Evolutionary conservation across 2,113 vertebrate species (phyloP).

Genomic region (Solea solea): DNA sequence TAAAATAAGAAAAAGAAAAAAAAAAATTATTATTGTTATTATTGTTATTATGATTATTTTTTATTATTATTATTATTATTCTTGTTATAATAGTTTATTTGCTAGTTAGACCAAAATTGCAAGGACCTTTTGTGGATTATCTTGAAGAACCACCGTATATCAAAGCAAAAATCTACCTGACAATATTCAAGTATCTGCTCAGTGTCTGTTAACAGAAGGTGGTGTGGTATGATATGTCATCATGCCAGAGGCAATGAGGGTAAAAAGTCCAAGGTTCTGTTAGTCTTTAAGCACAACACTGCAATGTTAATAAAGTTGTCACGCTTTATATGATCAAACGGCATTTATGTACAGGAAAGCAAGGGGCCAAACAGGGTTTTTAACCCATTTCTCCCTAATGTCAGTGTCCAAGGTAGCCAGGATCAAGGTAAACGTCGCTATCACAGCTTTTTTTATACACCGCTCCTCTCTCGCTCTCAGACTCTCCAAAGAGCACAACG

Average conservation of each 20-base stretch:
- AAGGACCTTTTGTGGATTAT: background rate
- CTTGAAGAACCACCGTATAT: background rate
- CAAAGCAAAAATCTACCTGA: background rate
- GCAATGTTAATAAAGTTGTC: conserved; percentile 7
- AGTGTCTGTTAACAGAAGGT: background rate
- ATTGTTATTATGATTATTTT: conserved; percentile 14
- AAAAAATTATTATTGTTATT: too few species aligned
- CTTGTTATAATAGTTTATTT: conserved; percentile 10
- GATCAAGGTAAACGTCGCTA: conserved; percentile 68
- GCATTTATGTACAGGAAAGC: conserved; percentile 17
- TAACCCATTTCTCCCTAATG: conserved; percentile 25
- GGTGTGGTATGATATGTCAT: background rate
- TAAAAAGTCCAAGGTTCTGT: conserved; percentile 11
- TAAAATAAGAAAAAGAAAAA: background rate
- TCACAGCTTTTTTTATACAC: conserved; percentile 31
- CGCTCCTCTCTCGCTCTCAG: conserved; percentile 10
- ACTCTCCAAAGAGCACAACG: conserved; percentile 55
- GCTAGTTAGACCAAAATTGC: conserved; percentile 15
- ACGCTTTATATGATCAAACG: conserved; percentile 12
- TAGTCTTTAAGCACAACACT: conserved; percentile 1
- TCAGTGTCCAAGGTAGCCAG: conserved; percentile 38
- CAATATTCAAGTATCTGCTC: background rate
- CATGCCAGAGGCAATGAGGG: background rate
- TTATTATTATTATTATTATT: background rate
- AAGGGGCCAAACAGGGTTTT: conserved; percentile 17